Conservation (phyloP, 2,113 vertebrate species). For the Progne subis region DNA sequence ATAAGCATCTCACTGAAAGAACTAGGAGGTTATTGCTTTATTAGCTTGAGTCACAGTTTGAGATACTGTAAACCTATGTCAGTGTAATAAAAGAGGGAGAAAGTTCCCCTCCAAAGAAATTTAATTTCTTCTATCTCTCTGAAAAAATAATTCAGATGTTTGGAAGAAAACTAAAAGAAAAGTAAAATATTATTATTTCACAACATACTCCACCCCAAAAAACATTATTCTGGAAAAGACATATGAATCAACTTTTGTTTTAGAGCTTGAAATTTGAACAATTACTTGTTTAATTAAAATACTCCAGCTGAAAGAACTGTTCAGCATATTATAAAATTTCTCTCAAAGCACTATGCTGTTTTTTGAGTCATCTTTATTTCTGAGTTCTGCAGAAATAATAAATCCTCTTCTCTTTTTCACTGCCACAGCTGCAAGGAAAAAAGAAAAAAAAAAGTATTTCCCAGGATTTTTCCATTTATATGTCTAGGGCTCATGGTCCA, state of each 20-base stretch:
- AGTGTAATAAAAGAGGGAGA: neutral
- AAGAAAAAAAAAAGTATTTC: neutral
- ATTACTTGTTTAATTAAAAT: neutral
- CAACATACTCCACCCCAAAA: neutral
- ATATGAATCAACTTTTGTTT: neutral
- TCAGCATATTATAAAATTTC: slow-evolving; percentile 1
- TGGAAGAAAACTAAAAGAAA: neutral
- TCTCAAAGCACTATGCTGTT: neutral
- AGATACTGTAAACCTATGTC: neutral
- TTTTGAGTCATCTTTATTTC: neutral
- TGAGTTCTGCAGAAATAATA: neutral
- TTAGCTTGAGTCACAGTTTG: neutral
- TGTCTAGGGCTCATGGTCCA: neutral
- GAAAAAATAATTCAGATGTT: neutral
- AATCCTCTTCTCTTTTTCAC: neutral
- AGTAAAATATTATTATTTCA: neutral
- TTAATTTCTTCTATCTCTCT: neutral
- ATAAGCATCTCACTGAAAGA: neutral
- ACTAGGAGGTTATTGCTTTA: neutral
- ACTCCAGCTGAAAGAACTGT: neutral
- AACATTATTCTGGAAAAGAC: neutral
- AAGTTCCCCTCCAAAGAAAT: neutral
- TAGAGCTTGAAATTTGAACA: neutral
- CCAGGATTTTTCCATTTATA: slow-evolving; percentile 25
- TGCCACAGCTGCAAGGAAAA: neutral